These are phyloP conservation scores for Zosterops pallidus DNA, from an alignment of 2,113 vertebrate species.

Conservation along the genomic window DNA sequence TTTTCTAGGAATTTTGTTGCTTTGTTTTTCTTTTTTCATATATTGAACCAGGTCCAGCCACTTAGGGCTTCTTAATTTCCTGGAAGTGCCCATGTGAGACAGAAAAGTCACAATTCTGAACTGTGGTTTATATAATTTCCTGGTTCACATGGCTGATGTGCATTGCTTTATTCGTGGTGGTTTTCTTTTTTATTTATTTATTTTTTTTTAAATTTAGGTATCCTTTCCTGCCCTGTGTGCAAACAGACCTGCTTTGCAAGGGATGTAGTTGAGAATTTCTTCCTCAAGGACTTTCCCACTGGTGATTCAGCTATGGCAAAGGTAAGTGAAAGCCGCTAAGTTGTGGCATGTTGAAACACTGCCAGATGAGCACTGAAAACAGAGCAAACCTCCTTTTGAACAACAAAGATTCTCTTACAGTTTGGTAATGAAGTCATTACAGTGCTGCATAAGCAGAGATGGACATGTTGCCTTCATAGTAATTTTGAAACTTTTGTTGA, in stretches of 20 bases:
- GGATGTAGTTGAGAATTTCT: constrained; percentile 75
- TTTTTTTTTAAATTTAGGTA: constrained; percentile 36
- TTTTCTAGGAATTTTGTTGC: neutral
- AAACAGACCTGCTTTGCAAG: constrained; percentile 65
- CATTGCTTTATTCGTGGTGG: neutral
- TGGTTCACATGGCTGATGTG: neutral
- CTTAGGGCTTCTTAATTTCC: neutral
- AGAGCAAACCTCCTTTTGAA: neutral
- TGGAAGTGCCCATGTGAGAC: neutral
- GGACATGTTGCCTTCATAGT: neutral
- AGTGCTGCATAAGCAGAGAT: neutral
- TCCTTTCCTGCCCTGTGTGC: constrained; percentile 67
- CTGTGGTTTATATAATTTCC: constrained; percentile 3
- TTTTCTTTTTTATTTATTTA: neutral
- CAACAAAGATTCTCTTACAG: neutral
- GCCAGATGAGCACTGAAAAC: neutral
- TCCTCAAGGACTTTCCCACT: constrained; percentile 49
- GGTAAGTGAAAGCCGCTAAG: constrained; percentile 63
- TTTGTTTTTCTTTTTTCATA: neutral
- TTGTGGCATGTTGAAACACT: neutral
- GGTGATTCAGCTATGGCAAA: constrained; percentile 73
- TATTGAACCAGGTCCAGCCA: neutral
- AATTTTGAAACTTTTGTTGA: neutral
- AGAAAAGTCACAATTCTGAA: neutral
- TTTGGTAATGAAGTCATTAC: neutral